A percentile compares a stretch with the other conserved stretches of the same genome.
Conservation (phyloP, 2,888 invertebrate species). For the Apotomis betuletana region DNA sequence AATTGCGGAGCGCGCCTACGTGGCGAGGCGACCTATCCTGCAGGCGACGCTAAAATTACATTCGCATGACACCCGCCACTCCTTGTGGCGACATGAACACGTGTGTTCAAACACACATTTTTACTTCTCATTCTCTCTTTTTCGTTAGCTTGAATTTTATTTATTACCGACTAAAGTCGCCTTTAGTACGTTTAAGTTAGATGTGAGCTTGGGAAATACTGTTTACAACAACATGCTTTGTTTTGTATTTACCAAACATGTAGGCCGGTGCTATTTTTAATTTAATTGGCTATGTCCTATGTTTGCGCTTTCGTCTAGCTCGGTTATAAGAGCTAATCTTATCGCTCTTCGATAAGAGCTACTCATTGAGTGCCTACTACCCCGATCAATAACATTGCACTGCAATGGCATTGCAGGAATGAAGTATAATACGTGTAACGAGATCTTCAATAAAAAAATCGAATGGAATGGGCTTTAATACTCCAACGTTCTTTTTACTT, state of each 20-base stretch:
- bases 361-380: slow-evolving; percentile 53
- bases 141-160: not conserved
- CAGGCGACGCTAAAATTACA: slow-evolving; percentile 62
- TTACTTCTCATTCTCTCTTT: not conserved
- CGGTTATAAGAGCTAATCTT: slow-evolving; percentile 68
- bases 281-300: slow-evolving; percentile 1
- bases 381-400: slow-evolving; percentile 60
- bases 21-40: slow-evolving; percentile 42
- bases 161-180: not conserved
- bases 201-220: not conserved
- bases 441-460: not conserved
- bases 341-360: slow-evolving; percentile 73
- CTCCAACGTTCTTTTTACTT: slow-evolving; percentile 55
- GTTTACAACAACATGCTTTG: not conserved
- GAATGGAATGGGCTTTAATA: slow-evolving; percentile 47
- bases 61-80: slow-evolving; percentile 67
- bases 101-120: slow-evolving; percentile 51
- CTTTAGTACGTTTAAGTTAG: not conserved
- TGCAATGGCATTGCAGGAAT: not conserved
- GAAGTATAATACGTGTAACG: not conserved
- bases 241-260: not conserved
- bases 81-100: slow-evolving; percentile 60
- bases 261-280: not conserved
- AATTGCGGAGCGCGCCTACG: slow-evolving; percentile 38
- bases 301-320: slow-evolving; percentile 46